Percentiles rank a stretch among this genome's conserved stretches.
Evolutionary conservation across 2,888 invertebrate species (phyloP).

Genomic region (Steromphala cineraria): DNA sequence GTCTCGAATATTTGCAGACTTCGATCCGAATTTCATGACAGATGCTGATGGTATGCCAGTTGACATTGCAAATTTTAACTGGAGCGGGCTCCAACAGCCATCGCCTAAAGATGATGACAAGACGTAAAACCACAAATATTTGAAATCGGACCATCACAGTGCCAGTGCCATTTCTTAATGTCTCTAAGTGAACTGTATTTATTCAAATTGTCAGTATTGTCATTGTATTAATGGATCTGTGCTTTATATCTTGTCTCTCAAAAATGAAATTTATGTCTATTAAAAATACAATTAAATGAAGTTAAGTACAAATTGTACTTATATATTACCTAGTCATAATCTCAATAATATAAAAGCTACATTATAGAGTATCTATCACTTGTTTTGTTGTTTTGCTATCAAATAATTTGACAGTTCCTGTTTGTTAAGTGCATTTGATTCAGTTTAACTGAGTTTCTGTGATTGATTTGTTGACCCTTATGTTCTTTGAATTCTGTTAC

Average conservation of each 20-base stretch:
- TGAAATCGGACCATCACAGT: not conserved
- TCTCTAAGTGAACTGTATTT: not conserved
- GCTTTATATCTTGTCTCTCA: not conserved
- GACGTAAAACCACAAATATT: not conserved
- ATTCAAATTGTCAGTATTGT: not conserved
- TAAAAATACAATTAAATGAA: no score
- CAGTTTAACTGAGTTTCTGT: no score
- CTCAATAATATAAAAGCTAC: no score
- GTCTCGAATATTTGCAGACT: conserved; percentile 37
- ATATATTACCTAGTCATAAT: no score
- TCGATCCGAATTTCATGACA: conserved; percentile 34
- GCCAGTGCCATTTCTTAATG: not conserved
- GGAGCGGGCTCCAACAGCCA: conserved; percentile 27
- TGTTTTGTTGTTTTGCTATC: no score
- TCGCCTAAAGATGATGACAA: conserved; percentile 3
- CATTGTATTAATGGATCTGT: not conserved
- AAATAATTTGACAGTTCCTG: no score
- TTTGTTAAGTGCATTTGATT: no score
- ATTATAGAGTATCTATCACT: no score
- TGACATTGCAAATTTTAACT: conserved; percentile 35
- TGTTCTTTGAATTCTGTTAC: no score
- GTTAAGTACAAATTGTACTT: no score
- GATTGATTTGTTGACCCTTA: no score
- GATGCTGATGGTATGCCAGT: conserved; percentile 36
- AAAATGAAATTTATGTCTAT: not conserved